Conservation (phyloP, 1,140 invertebrate species). For the Lanistes nyassanus region DNA sequence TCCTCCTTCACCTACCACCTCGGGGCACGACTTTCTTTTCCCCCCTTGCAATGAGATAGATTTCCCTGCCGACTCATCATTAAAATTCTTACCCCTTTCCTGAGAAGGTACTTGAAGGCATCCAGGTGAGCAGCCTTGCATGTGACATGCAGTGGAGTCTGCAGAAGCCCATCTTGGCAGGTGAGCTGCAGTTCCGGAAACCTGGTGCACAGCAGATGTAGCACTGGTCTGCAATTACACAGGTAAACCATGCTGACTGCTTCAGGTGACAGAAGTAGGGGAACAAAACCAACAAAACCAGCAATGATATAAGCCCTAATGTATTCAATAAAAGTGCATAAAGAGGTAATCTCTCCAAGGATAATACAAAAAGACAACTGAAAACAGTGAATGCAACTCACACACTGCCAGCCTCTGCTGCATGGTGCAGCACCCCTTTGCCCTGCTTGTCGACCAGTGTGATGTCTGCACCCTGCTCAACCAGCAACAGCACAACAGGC, state of each 20-base stretch:
- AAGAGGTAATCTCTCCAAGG: neutral
- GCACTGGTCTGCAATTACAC: slow-evolving; percentile 42
- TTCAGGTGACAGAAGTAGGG: neutral
- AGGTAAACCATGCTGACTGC: no score
- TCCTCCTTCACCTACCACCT: no score
- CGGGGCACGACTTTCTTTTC: no score
- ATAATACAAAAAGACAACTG: neutral
- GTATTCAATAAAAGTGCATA: neutral
- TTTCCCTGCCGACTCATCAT: neutral
- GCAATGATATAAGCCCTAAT: neutral
- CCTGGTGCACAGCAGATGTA: slow-evolving; percentile 43
- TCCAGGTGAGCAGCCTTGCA: slow-evolving; percentile 58
- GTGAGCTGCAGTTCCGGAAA: slow-evolving; percentile 30
- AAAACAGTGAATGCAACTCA: slow-evolving; percentile 37
- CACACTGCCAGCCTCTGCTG: slow-evolving; percentile 60
- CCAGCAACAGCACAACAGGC: slow-evolving; percentile 48
- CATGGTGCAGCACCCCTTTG: slow-evolving; percentile 51
- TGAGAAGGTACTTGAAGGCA: slow-evolving; percentile 55
- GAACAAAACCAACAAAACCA: neutral
- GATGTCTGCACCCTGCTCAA: slow-evolving; percentile 50
- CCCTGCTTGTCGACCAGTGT: slow-evolving; percentile 50
- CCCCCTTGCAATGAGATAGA: no score
- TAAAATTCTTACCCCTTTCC: slow-evolving; percentile 45
- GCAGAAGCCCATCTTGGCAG: slow-evolving; percentile 39
- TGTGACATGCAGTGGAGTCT: slow-evolving; percentile 56